Conservation (phyloP, 2,888 invertebrate species). For the Pherbina coryleti region DNA sequence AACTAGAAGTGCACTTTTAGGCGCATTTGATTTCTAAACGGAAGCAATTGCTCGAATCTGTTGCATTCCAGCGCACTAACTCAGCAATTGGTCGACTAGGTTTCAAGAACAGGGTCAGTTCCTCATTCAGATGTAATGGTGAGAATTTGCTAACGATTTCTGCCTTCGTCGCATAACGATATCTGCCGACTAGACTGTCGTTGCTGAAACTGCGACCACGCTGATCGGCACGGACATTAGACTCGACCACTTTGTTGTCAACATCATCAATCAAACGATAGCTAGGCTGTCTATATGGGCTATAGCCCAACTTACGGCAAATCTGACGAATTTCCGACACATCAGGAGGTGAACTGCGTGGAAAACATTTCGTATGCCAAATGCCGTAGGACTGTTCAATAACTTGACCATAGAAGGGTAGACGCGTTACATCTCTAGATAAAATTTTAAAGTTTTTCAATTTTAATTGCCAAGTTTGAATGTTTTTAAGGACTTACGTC, state of each 20-base stretch:
- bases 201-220: slow-evolving; percentile 57
- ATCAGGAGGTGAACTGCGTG: slow-evolving; percentile 71
- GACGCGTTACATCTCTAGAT: slow-evolving; percentile 27
- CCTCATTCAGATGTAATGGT: slow-evolving; percentile 62
- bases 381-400: slow-evolving; percentile 76
- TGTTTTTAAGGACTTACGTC: slow-evolving; percentile 19
- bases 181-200: slow-evolving; percentile 55
- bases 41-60: slow-evolving; percentile 64
- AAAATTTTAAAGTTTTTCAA: too few relatives aligned
- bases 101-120: slow-evolving; percentile 64
- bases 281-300: slow-evolving; percentile 67
- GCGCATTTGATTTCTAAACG: slow-evolving; percentile 66
- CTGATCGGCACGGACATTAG: slow-evolving; percentile 55
- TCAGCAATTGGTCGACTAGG: slow-evolving; percentile 68
- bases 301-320: slow-evolving; percentile 76
- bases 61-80: slow-evolving; percentile 64
- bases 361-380: slow-evolving; percentile 81
- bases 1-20: slow-evolving; percentile 42
- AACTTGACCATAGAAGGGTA: slow-evolving; percentile 75
- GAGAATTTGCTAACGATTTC: slow-evolving; percentile 66
- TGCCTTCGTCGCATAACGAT: slow-evolving; percentile 64
- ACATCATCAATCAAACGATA: slow-evolving; percentile 64
- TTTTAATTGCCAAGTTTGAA: neutral
- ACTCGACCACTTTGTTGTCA: slow-evolving; percentile 56
- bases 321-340: slow-evolving; percentile 72